Base-by-base conservation (phyloP, 2,888 invertebrate genomes). In the Agelastica alni region DNA sequence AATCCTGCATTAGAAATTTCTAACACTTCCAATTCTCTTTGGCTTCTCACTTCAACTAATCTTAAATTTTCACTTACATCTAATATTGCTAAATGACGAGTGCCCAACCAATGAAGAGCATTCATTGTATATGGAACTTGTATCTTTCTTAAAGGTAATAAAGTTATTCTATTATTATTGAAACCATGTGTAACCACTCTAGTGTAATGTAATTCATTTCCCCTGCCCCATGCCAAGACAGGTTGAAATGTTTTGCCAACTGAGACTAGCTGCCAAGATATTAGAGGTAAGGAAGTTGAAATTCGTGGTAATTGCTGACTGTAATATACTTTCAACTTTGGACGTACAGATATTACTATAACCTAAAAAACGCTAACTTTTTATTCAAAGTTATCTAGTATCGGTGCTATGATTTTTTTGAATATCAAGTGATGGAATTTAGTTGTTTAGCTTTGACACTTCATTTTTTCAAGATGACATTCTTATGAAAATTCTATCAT, bases 181-280 rank as follows among this genome's bases (percentile, higher is more conserved):
- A 80, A 37, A 78, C 81, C 83, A 77, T 71, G 65, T 67, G 75
- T 51, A 70, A 75, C 70, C 31, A 88, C 86, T 75, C 94, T 89
- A 68, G 93, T 90, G 80, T 96, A 96, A 74, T 90, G 89, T 43
- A 98, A 79, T 37, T 86, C 86, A 61, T 83, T 86, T 44, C 93
- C 91, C 42, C 97, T 82, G 0, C 91, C 96, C 73, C 95, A 92
- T 0, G 96, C 92, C 51, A 97, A 80, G 5, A 96, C 89, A 9
- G 95, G 93, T 63, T 86, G 81, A 30, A 82, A 80, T 1, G 84
- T 83, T 39, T 88, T 85, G 71, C 92, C 90, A 60, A 93, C 89
- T 6, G 91, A 83, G 10, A 93, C 91, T 77, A 91, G 84, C 77
- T 93, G 95, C 97, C 97, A 98, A 20, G 93, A 89, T 16, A 98